Conservation (phyloP, 2,113 vertebrate species). For the Monarcha castaneiventris region DNA sequence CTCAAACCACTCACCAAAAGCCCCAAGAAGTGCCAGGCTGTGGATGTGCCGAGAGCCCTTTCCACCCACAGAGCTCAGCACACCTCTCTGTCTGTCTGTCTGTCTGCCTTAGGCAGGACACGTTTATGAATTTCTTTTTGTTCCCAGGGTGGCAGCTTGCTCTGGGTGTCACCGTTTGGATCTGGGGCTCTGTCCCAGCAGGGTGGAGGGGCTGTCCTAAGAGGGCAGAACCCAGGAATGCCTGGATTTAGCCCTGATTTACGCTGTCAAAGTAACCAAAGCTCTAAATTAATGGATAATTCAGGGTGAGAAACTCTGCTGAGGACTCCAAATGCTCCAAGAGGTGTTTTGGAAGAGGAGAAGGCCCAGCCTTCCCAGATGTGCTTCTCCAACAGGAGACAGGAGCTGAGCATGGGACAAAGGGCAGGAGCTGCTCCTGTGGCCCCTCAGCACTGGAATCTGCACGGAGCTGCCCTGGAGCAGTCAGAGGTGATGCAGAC, state of each 20-base stretch:
- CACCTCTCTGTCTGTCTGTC: not conserved
- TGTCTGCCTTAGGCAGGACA: not conserved
- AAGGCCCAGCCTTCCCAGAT: not conserved
- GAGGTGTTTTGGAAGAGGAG: not conserved
- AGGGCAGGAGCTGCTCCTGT: not conserved
- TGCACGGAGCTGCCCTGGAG: not conserved
- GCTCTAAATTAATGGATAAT: not conserved
- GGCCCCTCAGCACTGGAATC: accelerated
- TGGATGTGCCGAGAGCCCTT: accelerated
- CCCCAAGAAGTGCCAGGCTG: accelerated
- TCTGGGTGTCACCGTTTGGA: not conserved
- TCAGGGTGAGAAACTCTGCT: not conserved
- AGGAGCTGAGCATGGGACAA: not conserved
- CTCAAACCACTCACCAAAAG: not conserved
- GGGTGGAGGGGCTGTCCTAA: too few species aligned
- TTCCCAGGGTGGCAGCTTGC: not conserved
- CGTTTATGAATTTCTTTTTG: accelerated
- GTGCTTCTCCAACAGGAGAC: accelerated
- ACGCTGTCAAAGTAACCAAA: not conserved
- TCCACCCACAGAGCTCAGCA: not conserved
- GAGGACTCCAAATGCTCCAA: not conserved
- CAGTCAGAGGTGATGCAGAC: not conserved
- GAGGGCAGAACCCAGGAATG: not conserved
- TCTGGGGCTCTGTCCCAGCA: not conserved
- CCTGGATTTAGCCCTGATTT: not conserved